Evolutionary conservation across 2,888 invertebrate genomes (phyloP), one percentile per base, ranked within the genome.

Genomic region (Emmelina monodactyla): DNA sequence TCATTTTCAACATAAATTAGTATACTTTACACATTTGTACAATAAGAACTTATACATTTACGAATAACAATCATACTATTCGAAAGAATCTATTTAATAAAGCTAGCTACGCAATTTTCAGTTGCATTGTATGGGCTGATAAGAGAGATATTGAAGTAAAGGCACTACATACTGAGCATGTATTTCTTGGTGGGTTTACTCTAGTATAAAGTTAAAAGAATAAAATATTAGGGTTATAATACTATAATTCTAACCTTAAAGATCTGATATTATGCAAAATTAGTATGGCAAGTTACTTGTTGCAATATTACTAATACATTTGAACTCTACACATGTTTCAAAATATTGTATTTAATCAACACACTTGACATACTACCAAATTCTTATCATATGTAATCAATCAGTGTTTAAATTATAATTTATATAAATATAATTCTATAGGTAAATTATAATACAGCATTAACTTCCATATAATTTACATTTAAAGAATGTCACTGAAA

Each of bases 21-120:
- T 56, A 64, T 59, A 60, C 53, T 68, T 61, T 70, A 72, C 64
- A 75, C 61, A 69, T 70, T 69, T 73, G 70, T 64, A 71, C 55
- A 62, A 47, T 41, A 46, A n/a, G n/a, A 40, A 43, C 40, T 44
- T n/a, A n/a, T 25, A n/a, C 25, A 25, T 3, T 3, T 10, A 25
- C n/a, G n/a, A n/a, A n/a, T n/a, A n/a, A n/a, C n/a, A n/a, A n/a
- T n/a, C n/a, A n/a, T n/a, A n/a, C n/a, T n/a, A n/a, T n/a, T n/a
- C n/a, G n/a, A n/a, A n/a, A n/a, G n/a, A n/a, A n/a, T n/a, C n/a
- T n/a, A n/a, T n/a, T n/a, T n/a, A n/a, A n/a, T n/a, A n/a, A n/a
- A n/a, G n/a, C n/a, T n/a, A n/a, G n/a, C n/a, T n/a, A n/a, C n/a
- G n/a, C n/a, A n/a, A n/a, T n/a, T n/a, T n/a, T n/a, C n/a, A n/a